phyloP scores from a whole-genome alignment of 2,113 vertebrate species.

The Nannobrachium achirus region DNA sequence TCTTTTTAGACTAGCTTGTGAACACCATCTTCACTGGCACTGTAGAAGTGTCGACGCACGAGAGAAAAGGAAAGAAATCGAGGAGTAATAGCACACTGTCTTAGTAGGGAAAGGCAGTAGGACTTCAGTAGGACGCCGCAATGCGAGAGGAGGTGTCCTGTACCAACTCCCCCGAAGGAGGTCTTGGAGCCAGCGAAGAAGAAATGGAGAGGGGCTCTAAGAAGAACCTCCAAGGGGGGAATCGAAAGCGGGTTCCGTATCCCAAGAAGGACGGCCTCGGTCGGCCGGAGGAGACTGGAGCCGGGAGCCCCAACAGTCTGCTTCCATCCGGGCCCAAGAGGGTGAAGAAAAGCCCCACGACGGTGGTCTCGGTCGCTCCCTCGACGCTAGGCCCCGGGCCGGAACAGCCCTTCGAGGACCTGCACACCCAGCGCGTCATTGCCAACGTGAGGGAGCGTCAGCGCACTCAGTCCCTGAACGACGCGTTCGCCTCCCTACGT shows the following conservation, averaged over 20 bases:
- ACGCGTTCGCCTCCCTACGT: slow-evolving; percentile 87
- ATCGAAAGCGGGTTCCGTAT: slow-evolving; percentile 80
- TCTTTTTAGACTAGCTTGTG: slow-evolving; percentile 15
- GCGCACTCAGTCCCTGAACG: slow-evolving; percentile 88
- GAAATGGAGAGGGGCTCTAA: slow-evolving; percentile 79
- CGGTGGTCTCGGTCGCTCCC: slow-evolving; percentile 67
- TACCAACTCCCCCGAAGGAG: slow-evolving; percentile 85
- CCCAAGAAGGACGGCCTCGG: slow-evolving; percentile 66
- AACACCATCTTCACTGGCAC: slow-evolving; percentile 9
- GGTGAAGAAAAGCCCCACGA: slow-evolving; percentile 72
- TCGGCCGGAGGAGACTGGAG: slow-evolving; percentile 66
- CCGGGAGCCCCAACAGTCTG: slow-evolving; percentile 64
- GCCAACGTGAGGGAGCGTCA: slow-evolving; percentile 90
- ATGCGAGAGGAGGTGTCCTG: slow-evolving; percentile 87
- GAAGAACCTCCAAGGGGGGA: slow-evolving; percentile 66
- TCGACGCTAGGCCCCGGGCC: slow-evolving; percentile 73
- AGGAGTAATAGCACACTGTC: slow-evolving; percentile 6
- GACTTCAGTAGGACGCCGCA: slow-evolving; percentile 35
- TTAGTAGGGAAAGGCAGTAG: slow-evolving; percentile 30
- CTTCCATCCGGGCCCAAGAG: slow-evolving; percentile 69
- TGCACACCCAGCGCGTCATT: slow-evolving; percentile 86
- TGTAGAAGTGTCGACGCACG: background rate
- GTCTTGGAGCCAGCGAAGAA: slow-evolving; percentile 83
- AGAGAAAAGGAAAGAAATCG: slow-evolving; percentile 4
- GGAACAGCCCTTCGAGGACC: slow-evolving; percentile 83